These are phyloP conservation scores for Drosophila bunnanda DNA, from an alignment of 2,888 invertebrate species.

Conservation along the genomic window DNA sequence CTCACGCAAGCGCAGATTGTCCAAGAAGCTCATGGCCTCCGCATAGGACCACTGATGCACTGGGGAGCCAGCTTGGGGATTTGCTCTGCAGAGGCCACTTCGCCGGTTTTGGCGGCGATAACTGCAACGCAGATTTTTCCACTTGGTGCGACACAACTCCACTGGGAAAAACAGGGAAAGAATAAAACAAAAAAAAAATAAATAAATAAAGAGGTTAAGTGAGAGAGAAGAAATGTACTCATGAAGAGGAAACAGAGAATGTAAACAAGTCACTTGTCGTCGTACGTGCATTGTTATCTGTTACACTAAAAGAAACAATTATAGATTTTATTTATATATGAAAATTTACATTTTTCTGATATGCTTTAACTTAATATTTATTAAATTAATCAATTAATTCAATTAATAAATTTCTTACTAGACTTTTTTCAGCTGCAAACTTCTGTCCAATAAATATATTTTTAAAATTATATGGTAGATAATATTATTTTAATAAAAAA, in stretches of 20 bases:
- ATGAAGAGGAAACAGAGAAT: not conserved
- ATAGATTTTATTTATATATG: not conserved
- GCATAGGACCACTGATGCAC: constrained; percentile 54
- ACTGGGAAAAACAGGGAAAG: constrained; percentile 52
- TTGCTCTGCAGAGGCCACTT: constrained; percentile 14
- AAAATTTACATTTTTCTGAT: not conserved
- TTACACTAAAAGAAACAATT: not conserved
- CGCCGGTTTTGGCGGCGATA: constrained; percentile 57
- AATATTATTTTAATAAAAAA: too few species aligned
- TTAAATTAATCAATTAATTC: too few species aligned
- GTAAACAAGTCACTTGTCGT: constrained; percentile 7
- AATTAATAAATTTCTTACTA: too few species aligned
- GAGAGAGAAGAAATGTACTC: not conserved
- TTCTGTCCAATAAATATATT: too few species aligned
- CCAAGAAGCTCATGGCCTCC: constrained; percentile 64
- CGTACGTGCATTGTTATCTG: not conserved
- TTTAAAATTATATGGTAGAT: too few species aligned
- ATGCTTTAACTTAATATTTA: too few species aligned
- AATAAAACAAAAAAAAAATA: not conserved
- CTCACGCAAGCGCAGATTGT: constrained; percentile 28
- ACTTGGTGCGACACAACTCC: constrained; percentile 80
- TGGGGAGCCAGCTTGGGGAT: constrained; percentile 32
- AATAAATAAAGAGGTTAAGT: not conserved
- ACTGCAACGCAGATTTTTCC: constrained; percentile 80
- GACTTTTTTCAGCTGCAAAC: too few species aligned